Base-by-base conservation (phyloP, 2,797 vertebrate species). In the Chanos chanos region DNA sequence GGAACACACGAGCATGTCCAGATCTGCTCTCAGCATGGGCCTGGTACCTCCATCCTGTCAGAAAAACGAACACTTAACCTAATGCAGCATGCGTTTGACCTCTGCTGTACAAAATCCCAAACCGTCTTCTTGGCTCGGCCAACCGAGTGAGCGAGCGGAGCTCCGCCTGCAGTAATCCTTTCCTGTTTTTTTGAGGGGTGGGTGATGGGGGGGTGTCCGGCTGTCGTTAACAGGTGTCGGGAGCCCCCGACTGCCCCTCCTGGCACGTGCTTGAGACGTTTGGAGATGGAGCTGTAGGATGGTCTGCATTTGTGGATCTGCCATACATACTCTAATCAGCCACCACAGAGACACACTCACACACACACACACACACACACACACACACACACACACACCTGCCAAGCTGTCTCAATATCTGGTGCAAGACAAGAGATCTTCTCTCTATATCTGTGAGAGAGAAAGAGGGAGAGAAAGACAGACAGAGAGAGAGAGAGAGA, bases 201-300 rank as follows among this genome's bases (percentile, higher is more conserved):
- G 44, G 60, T 48, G 33, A n/a, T n/a, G 48, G 16, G 37, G 34
- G 52, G 55, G 62, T 37, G 72, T 52, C 64, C 61, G 64, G 67
- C 75, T 78, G 73, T 70, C 60, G 48, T 58, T 65, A 84, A 79
- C 84, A 87, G 82, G 87, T 86, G 85, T 83, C 59, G 21, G 34
- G 51, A 73, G 31, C 68, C 65, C 74, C 36, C 68, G 52, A 55
- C 68, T 54, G 53, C 57, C 64, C 28, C 41, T 56, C 59, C n/a
- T n/a, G 48, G 43, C 61, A 61, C 30, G 40, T 48, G 53, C 73
- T 37, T 21, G 12, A 57, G 69, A 51, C 49, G 47, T 41, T 22
- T 49, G 44, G 58, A 41, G 41, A 47, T 43, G 36, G 53, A 67
- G 57, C 66, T 24, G 54, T 39, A 48, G 43, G 63, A 64, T 41